Evolutionary conservation across 2,797 vertebrate species (phyloP).

Genomic region (Geotrypetes seraphini): DNA sequence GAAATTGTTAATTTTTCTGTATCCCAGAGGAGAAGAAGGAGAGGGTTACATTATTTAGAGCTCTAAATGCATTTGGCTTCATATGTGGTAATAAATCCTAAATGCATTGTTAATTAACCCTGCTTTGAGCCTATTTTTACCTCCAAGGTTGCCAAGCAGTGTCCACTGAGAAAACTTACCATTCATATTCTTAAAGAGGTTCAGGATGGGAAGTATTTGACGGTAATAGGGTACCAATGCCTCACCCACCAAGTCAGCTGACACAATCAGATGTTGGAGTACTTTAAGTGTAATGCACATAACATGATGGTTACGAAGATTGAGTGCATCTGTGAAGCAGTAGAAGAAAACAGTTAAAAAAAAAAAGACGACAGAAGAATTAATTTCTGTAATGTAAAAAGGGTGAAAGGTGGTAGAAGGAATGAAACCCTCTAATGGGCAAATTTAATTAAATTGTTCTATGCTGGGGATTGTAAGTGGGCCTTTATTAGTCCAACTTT

Average conservation of each 20-base stretch:
- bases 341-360: conserved; percentile 25
- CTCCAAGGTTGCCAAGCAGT: background rate
- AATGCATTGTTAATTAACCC: conserved; percentile 27
- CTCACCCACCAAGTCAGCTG: conserved; percentile 68
- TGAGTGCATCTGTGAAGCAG: conserved; percentile 68
- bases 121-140: conserved; percentile 10
- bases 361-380: conserved; percentile 16
- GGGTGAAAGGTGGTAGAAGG: no score
- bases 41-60: conserved; percentile 21
- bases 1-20: conserved; percentile 31
- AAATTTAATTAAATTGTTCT: conserved; percentile 39
- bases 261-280: conserved; percentile 83
- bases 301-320: conserved; percentile 75
- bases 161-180: conserved; percentile 58
- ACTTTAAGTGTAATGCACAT: conserved; percentile 83
- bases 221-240: conserved; percentile 84
- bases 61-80: conserved; percentile 34
- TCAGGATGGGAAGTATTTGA: conserved; percentile 83
- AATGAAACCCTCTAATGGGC: conserved; percentile 14
- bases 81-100: conserved; percentile 36
- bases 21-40: conserved; percentile 6
- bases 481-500: conserved; percentile 33
- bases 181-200: conserved; percentile 88
- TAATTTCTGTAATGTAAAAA: conserved; percentile 17
- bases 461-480: conserved; percentile 31